Evolutionary conservation across 2,888 invertebrate genomes (phyloP), one percentile per base, ranked within the genome.

Genomic region (Ophraella communa): DNA sequence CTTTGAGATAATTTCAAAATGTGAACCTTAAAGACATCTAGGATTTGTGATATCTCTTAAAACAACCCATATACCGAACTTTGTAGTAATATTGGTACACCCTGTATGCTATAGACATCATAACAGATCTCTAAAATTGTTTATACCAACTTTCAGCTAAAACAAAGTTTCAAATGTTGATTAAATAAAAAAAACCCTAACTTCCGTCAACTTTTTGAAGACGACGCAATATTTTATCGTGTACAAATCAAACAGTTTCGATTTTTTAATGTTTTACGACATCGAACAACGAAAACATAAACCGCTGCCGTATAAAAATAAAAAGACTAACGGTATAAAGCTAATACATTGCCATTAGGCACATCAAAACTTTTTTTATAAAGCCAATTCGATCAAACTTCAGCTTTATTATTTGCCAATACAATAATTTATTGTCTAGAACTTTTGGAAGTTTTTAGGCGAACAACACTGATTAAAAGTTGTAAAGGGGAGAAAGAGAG

Each of bases 401-500:
- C 42, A 60, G 60, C 63, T 63, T 64, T 62, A 64, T 64, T 62
- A 65, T 61, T 60, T 60, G 63, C 51, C 59, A 65, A 68, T 68
- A 49, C 61, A 60, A 68, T 68, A 66, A 64, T 68, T 65, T 65
- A 68, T 68, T 67, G 63, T 61, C 58, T 56, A 54, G 57, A 65
- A 62, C 47, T 64, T 62, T 62, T 62, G 21, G 58, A 63, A 66
- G 57, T 59, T 65, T 57, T 65, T 53, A 44, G 49, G 58, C 55
- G 64, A 61, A 64, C 64, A 64, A 42, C 55, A 62, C 66, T 69
- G 66, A 69, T 69, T 69, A 69, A 66, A 67, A 67, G 63, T 65
- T 69, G 55, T 56, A 61, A 21, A 39, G 54, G 47, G 24, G 27
- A 30, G 2, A 39, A 39, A 47, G 47, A 35, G 27, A 30, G 2